Evolutionary conservation across 1,140 invertebrate species (phyloP), one percentile per base, ranked within the genome.

Genomic region (Drosophila orosa): DNA sequence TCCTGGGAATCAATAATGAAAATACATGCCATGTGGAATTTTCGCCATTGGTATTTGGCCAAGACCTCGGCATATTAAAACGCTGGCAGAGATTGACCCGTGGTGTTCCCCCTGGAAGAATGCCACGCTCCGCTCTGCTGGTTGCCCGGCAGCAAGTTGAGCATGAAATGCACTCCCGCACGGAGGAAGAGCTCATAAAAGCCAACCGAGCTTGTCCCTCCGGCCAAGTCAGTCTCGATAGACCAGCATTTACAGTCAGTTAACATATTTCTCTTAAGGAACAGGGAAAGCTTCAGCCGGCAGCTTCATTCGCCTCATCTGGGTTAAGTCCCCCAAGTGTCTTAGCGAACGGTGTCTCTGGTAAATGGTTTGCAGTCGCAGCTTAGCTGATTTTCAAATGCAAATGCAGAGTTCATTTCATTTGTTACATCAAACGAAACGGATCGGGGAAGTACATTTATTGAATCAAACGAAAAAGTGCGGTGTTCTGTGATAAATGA

Each of bases 161-260:
- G 55, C 72, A 55, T 80, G 42, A 80, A 80, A 76, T 80, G 74
- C 80, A 68, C 35, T 65, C 44, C 62, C 27, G 59, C 44, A 61
- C 31, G 40, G 15, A 39, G 45, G 37, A 59, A 17, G 22, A 65
- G 39, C 40, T 68, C 81, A 56, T 71, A 59, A 69, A 86, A 61
- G 15, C 62, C 71, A 76, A 58, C 74, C 75, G 56, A 71, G 80
- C 45, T 61, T 73, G 56, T 44, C 67, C 55, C 67, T 54, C 25
- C 68, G 19, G 45, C 37, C 37, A 59, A 35, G 22, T 50, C 40
- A 31, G 33, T 69, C 35, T 33, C 52, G 50, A 56, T 68, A 37
- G 55, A 60, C 24, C 63, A 33, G 50, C 40, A 69, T 58, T 72
- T 71, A 71, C 42, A 71, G 42, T 42, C 35, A 33, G 54, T 58